Evolutionary conservation across 2,888 invertebrate species (phyloP), one percentile per base, ranked within the genome.

Genomic region (Hemicrepidius hirtus): DNA sequence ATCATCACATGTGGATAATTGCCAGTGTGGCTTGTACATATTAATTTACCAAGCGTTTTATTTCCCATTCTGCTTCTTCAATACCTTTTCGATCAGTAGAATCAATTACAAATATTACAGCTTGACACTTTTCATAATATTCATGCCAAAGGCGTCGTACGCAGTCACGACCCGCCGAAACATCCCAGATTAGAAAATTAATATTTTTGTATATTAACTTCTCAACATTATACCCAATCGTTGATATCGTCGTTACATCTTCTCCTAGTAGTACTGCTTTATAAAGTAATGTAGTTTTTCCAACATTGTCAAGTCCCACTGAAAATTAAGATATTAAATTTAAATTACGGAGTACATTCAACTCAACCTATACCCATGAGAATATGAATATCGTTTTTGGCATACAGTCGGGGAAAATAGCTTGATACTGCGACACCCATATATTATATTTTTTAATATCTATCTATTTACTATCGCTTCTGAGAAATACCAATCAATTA

Each of bases 211-310:
- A 16, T 18, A 1, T 16, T 44, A 44, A 4, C 3, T 2, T 44
- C 16, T 44, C 44, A 4, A 44, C 16, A 44, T 44, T 44, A 44
- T 13, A 44, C 4, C 44, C 44, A 44, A 13, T 16, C 6, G 44
- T 44, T 44, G 44, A 16, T 44, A 44, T 16, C 3, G 16, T 13
- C 1, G 2, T 12, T 16, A 44, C 44, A 12, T 13, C 44, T 44
- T 44, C 44, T 13, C 44, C 44, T 44, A 44, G 13, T 44, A n/a
- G n/a, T n/a, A n/a, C n/a, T n/a, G n/a, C n/a, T 44, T 44, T 18
- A 44, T 44, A 44, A 3, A 44, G 7, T 16, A 44, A 4, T 13
- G 44, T 44, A 1, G 44, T 44, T 16, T 44, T 13, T 4, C 44
- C 44, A 16, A 16, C 12, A 16, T 6, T 13, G 2, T 16, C 6